Evolutionary conservation across 2,797 vertebrate genomes (phyloP), one percentile per base, ranked within the genome.

Genomic region (Falco novaeseelandiae): DNA sequence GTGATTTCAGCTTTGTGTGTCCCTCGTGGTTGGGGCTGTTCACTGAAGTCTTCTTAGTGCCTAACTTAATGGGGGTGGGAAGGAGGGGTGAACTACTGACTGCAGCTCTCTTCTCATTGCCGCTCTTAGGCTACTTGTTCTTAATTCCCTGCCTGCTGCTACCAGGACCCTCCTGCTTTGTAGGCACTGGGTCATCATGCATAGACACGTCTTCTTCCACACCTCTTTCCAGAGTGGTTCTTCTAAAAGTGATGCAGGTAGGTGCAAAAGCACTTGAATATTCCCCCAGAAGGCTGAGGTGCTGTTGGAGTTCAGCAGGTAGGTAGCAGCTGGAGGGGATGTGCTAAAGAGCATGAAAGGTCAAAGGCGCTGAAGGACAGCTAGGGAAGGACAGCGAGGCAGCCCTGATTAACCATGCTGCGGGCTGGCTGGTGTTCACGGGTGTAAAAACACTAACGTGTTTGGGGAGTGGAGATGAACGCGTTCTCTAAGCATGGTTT

Each of bases 401-500:
- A 38, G 36, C 36, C 22, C 36, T 6, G 5, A 16, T 13, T 12
- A 44, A 36, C 55, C 3, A 1, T 10, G 14, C 23, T 59, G 48
- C 8, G 2, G 40, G 23, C 58, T 29, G 38, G 44, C 48, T 49
- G 49, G 5, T 59, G 26, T 30, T 52, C 5, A 2, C 19, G 9
- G 17, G 20, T 36, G 16, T 55, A 42, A 20, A 83, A 76, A 22
- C 10, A 21, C 46, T 18, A 13, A 46, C 6, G 2, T 1, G 3
- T 7, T 21, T 6, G 20, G 48, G 52, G 77, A 49, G 30, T 4
- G 4, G 67, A 72, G 40, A 23, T 4, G 1, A 16, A 30, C 3
- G 2, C 0, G 0, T 38, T 83, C 21, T 42, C 27, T 21, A 16
- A 49, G 16, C 0, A 2, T 1, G 11, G 17, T 8, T 65, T 62